Conservation (phyloP, 1,140 invertebrate genomes). For the Teleogryllus occipitalis region DNA sequence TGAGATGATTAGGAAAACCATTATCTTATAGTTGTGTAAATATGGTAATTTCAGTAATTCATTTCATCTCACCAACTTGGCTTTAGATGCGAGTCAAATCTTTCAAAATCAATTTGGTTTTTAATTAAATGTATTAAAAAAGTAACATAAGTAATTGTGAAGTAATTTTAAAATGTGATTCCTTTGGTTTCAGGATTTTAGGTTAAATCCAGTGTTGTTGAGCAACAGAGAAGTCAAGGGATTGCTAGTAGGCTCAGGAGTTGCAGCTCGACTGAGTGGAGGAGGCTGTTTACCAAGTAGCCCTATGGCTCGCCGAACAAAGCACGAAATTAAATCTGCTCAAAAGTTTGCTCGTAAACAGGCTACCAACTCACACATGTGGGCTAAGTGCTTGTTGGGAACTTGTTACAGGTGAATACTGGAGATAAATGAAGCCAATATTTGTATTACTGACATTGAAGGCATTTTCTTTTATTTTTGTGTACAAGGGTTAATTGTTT, state of each 20-base stretch:
- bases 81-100: too few relatives aligned
- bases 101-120: too few relatives aligned
- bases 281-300: conserved; percentile 58
- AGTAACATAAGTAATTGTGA: conserved; percentile 13
- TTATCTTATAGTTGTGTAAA: too few relatives aligned
- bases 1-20: too few relatives aligned
- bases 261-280: conserved; percentile 34
- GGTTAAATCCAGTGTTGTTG: conserved; percentile 49
- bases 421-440: too few relatives aligned
- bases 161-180: not conserved
- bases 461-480: too few relatives aligned
- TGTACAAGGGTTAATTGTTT: too few relatives aligned
- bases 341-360: conserved; percentile 78
- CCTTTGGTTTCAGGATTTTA: conserved; percentile 35
- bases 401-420: conserved; percentile 58
- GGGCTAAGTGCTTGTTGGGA: conserved; percentile 83
- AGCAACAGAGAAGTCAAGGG: conserved; percentile 35
- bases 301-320: conserved; percentile 84
- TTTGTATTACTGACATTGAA: too few relatives aligned
- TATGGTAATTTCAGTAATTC: too few relatives aligned
- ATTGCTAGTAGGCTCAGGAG: conserved; percentile 26
- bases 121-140: too few relatives aligned
- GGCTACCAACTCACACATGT: conserved; percentile 61
- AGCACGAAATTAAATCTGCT: conserved; percentile 87
- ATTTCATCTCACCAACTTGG: too few relatives aligned